Evolutionary conservation across 1,140 invertebrate genomes (phyloP).

Genomic region (Caenorhabditis tropicalis): DNA sequence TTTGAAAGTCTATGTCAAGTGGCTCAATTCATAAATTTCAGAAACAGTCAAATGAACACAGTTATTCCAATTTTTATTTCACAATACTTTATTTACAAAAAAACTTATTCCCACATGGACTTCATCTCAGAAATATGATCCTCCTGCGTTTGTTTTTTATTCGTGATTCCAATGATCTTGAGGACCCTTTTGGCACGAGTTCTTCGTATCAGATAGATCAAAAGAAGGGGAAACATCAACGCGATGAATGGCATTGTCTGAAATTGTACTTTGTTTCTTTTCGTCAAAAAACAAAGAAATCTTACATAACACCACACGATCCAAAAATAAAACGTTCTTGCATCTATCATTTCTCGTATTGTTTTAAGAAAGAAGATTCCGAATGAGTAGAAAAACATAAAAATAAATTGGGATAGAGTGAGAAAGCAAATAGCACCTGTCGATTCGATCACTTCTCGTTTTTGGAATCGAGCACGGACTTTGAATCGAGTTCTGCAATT

Average conservation of each 20-base stretch:
- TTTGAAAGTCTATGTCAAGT: too few relatives aligned
- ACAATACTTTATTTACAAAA: not conserved
- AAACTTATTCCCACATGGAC: not conserved
- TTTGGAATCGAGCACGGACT: not conserved
- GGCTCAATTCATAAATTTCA: too few relatives aligned
- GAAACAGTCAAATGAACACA: too few relatives aligned
- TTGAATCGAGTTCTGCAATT: conserved; percentile 2
- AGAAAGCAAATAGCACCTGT: not conserved
- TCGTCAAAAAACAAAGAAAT: not conserved
- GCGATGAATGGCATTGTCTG: conserved; percentile 2
- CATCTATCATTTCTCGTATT: not conserved
- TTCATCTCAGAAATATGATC: conserved; percentile 1
- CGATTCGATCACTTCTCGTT: conserved; percentile 12
- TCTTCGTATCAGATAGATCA: not conserved
- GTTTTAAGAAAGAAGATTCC: not conserved
- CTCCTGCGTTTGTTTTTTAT: not conserved
- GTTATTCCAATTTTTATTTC: too few relatives aligned
- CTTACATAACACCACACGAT: not conserved
- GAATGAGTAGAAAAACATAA: not conserved
- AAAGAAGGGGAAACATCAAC: not conserved
- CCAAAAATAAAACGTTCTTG: not conserved
- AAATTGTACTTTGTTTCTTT: not conserved
- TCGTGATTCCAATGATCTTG: not conserved
- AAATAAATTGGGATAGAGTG: not conserved
- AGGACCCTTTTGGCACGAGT: not conserved